Evolutionary conservation across 2,888 invertebrate genomes (phyloP).

Genomic region (Boloria euphrosyne): DNA sequence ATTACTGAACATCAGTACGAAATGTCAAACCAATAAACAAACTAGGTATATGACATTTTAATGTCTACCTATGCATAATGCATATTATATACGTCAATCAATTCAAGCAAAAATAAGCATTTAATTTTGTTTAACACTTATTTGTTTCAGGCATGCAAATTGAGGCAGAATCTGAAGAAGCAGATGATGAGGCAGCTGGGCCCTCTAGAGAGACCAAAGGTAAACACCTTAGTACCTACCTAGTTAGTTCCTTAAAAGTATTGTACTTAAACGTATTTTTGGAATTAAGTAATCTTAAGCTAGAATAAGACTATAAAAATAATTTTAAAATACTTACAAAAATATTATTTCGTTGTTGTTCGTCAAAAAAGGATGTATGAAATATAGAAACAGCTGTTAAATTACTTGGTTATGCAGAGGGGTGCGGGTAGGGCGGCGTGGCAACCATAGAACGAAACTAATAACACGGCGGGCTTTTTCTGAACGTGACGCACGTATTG

Average conservation of each 20-base stretch:
- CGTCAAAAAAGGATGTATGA: constrained; percentile 13
- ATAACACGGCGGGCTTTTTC: constrained; percentile 40
- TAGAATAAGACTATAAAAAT: background rate
- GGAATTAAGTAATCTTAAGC: background rate
- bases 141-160: constrained; percentile 37
- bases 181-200: constrained; percentile 35
- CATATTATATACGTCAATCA: constrained; percentile 2
- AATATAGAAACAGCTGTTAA: constrained; percentile 34
- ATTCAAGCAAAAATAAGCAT: background rate
- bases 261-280: background rate
- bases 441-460: constrained; percentile 30
- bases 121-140: background rate
- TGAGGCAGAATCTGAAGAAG: constrained; percentile 32
- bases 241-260: background rate
- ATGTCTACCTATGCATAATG: no score
- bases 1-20: background rate
- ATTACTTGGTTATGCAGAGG: constrained; percentile 28
- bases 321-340: constrained; percentile 29
- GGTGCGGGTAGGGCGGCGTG: constrained; percentile 25
- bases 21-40: no score
- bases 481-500: constrained; percentile 46
- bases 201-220: constrained; percentile 38
- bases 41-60: no score
- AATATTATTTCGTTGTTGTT: constrained; percentile 26
- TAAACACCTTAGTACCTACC: constrained; percentile 3